Conservation (phyloP, 2,113 vertebrate species). For the Nettapus auritus region DNA sequence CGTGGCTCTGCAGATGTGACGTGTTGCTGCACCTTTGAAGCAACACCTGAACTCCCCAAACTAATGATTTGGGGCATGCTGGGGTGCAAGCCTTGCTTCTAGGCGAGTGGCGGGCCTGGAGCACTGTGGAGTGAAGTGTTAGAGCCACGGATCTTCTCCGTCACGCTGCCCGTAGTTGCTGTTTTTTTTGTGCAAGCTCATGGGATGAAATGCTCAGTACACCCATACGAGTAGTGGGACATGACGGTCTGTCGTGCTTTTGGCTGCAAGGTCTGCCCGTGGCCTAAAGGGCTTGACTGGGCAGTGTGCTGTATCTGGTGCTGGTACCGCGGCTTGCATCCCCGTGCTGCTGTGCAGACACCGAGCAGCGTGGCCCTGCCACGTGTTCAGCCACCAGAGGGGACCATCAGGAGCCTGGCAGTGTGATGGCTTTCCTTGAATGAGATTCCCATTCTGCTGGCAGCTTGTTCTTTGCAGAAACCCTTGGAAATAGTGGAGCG, state of each 20-base stretch:
- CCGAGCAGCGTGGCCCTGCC: not conserved
- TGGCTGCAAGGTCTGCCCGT: not conserved
- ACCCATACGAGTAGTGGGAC: rapidly evolving
- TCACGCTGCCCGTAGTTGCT: not conserved
- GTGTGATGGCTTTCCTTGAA: not conserved
- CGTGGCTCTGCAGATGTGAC: not conserved
- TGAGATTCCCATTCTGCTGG: not conserved
- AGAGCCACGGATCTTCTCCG: not conserved
- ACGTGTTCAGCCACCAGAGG: not conserved
- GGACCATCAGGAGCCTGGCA: not conserved
- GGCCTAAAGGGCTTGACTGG: not conserved
- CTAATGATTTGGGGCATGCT: not conserved
- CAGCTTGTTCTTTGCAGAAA: not conserved
- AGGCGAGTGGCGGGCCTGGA: not conserved
- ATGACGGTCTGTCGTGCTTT: not conserved
- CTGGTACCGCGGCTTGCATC: not conserved
- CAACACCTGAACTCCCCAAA: not conserved
- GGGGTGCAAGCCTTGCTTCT: not conserved
- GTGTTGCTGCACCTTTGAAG: not conserved
- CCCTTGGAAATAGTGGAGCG: not conserved
- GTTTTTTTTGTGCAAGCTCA: not conserved
- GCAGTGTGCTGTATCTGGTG: not conserved
- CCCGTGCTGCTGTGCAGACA: not conserved
- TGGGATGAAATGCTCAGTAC: not conserved
- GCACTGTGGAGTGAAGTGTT: not conserved